A percentile compares a stretch with the other conserved stretches of the same genome.
These are phyloP conservation scores for Campylomormyrus tamandua DNA, from an alignment of 2,113 vertebrate genomes.

Conservation along the genomic window DNA sequence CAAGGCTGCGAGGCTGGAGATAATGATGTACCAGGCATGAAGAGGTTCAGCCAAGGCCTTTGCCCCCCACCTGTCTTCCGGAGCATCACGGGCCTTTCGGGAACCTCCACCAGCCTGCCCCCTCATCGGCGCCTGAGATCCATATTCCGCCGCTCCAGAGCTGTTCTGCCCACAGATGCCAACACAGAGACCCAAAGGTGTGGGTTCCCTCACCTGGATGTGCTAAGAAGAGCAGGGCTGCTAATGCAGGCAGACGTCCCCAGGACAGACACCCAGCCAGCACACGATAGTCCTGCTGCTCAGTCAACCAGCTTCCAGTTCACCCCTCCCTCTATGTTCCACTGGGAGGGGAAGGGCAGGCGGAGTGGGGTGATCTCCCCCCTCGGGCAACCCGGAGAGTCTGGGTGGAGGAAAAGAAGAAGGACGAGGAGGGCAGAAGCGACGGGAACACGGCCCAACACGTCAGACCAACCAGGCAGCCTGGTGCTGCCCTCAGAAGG, in stretches of 20 bases:
- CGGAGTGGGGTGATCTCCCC: slow-evolving; percentile 26
- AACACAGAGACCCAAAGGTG: neutral
- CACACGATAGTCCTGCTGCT: too few species aligned
- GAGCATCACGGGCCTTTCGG: slow-evolving; percentile 28
- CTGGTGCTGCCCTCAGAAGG: neutral
- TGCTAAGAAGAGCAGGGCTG: neutral
- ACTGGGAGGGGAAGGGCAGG: slow-evolving; percentile 6
- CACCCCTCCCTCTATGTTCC: neutral
- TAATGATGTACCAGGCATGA: slow-evolving; percentile 4
- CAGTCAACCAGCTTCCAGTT: neutral
- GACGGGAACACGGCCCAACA: neutral
- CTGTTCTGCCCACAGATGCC: slow-evolving; percentile 33
- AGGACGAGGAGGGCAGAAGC: slow-evolving; percentile 7
- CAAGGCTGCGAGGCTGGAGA: neutral
- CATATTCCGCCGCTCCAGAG: slow-evolving; percentile 35
- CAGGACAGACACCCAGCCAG: too few species aligned
- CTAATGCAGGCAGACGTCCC: neutral
- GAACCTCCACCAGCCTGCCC: slow-evolving; percentile 30
- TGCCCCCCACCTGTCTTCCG: slow-evolving; percentile 42
- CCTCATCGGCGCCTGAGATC: slow-evolving; percentile 45
- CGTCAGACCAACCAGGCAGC: neutral
- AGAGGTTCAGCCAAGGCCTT: slow-evolving; percentile 16
- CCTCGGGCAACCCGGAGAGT: neutral
- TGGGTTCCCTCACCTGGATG: neutral
- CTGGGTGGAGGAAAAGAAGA: slow-evolving; percentile 14